Evolutionary conservation across 2,888 invertebrate genomes (phyloP), one percentile per base, ranked within the genome.

Genomic region (Athalia circularis): DNA sequence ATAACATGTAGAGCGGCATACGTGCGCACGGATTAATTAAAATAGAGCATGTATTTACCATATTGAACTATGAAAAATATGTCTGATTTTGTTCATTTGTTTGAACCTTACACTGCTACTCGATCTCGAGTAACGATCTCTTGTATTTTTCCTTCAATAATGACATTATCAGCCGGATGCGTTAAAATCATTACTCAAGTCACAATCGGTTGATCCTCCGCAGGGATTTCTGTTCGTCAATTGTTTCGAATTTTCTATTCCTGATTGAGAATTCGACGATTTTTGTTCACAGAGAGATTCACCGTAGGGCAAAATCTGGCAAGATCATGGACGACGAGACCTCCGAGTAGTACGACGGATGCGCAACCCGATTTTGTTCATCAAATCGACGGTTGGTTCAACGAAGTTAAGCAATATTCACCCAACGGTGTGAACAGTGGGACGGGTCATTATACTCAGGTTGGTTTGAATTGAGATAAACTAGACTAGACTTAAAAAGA

Each of bases 261-360:
- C 15, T 13, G 11, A 62, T 61, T 65, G 65, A 47, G 65, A 74
- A 50, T 59, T 9, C 43, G 61, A 52, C 75, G 64, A 67, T 79
- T 80, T 80, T 68, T 72, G 57, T 79, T 85, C 88, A 54, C 85
- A 93, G 95, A 93, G 80, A 93, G 96, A 81, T 96, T 96, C 90
- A 93, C 94, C 0, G 96, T 96, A 81, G 96, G 96, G n/a, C 96
- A 96, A 90, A 97, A 97, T 90, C 93, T 96, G 79, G 96, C 96
- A 0, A 94, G 95, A 80, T 94, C 95, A 8, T 96, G 96, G 96
- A 96, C 95, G 80, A 95, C 95, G 77, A 93, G 93, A 79, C 92
- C 92, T 7, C 93, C 94, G 72, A 91, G 90, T 80, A 92, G 90
- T 1, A 91, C 92, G 11, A 88, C 91, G 80, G 94, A 95, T 86